A percentile compares a stretch with the other conserved stretches of the same genome.
Evolutionary conservation across 2,797 vertebrate genomes (phyloP).

Genomic region (Sebastes trivittatus): DNA sequence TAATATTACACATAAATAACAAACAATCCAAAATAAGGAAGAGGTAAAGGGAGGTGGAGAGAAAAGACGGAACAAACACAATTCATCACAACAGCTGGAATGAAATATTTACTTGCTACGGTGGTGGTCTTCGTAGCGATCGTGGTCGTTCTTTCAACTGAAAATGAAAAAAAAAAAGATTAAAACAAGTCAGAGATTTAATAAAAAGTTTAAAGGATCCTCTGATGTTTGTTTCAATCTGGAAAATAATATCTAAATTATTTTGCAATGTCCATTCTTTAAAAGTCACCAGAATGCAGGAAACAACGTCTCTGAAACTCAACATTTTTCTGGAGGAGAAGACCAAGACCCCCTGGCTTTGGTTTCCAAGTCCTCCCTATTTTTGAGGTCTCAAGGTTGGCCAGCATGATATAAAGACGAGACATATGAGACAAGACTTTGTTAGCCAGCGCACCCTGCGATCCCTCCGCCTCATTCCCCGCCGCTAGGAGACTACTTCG

Average conservation of each 20-base stretch:
- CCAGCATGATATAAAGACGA: no score
- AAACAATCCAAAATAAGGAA: neutral
- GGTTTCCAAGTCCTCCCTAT: no score
- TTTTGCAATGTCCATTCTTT: no score
- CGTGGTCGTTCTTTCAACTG: constrained; percentile 73
- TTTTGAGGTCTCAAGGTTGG: no score
- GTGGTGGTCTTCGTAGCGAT: constrained; percentile 66
- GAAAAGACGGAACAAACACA: neutral
- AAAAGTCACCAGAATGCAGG: no score
- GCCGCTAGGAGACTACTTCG: no score
- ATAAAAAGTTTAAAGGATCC: neutral
- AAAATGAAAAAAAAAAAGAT: neutral
- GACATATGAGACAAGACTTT: no score
- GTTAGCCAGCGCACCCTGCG: no score
- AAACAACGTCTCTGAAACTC: no score
- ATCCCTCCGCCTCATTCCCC: no score
- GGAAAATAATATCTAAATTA: neutral
- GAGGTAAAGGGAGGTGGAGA: neutral
- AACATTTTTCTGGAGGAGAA: no score
- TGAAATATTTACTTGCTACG: constrained; percentile 60
- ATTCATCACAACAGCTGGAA: neutral
- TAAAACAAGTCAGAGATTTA: neutral
- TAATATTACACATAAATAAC: neutral
- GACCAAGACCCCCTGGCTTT: no score
- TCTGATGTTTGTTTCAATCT: neutral